Evolutionary conservation across 1,140 invertebrate genomes (phyloP).

Genomic region (Psilanteris sp.): DNA sequence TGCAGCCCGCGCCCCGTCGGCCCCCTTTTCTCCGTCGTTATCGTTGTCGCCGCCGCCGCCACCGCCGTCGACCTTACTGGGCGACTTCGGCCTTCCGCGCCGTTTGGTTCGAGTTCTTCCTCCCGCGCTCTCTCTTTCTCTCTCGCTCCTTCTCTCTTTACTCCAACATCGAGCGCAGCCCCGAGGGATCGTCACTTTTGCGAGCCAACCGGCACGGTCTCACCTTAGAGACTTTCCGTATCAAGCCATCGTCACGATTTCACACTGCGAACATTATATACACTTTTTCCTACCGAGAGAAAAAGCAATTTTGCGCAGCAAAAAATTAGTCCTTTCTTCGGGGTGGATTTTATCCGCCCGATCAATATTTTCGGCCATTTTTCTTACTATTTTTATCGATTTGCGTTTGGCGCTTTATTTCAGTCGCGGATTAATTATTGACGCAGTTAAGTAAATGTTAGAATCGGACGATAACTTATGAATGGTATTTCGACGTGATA

Average conservation of each 20-base stretch:
- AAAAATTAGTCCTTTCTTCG: conserved; percentile 3
- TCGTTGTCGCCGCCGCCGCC: conserved; percentile 29
- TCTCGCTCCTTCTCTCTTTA: conserved; percentile 35
- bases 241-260: conserved; percentile 56
- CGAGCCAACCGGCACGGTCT: conserved; percentile 72
- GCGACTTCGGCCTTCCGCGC: conserved; percentile 67
- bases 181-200: conserved; percentile 75
- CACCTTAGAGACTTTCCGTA: conserved; percentile 56
- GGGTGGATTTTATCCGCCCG: conserved; percentile 6
- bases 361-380: conserved; percentile 7
- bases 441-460: no score
- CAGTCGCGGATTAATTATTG: no score
- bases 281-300: conserved; percentile 26
- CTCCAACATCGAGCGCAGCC: conserved; percentile 61
- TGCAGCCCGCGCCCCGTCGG: conserved; percentile 49
- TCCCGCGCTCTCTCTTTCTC: no score
- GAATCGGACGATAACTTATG: no score
- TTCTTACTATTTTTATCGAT: neutral
- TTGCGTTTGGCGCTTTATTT: no score
- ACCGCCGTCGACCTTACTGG: conserved; percentile 53
- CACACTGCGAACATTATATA: conserved; percentile 35
- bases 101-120: conserved; percentile 66
- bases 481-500: no score
- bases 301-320: conserved; percentile 30
- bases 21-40: conserved; percentile 57